phyloP scores from a whole-genome alignment of 2,888 invertebrate species.

The Cephus runcator region DNA sequence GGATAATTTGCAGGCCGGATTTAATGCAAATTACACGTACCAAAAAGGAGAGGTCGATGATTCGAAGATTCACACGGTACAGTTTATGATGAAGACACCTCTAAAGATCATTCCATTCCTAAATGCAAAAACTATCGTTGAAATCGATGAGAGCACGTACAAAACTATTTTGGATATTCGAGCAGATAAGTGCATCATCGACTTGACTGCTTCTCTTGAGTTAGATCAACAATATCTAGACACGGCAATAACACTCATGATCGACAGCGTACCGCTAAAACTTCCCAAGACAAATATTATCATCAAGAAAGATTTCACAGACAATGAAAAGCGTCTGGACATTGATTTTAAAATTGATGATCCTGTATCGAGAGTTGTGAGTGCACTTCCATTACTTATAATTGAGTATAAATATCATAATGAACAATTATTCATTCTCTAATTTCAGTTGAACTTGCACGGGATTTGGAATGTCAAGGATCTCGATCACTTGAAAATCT shows the following conservation, averaged over 20 bases:
- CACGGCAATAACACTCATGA: slow-evolving; percentile 70
- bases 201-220: slow-evolving; percentile 69
- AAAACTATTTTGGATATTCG: slow-evolving; percentile 67
- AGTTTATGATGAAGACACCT: slow-evolving; percentile 69
- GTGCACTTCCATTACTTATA: slow-evolving; percentile 6
- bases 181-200: slow-evolving; percentile 67
- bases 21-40: slow-evolving; percentile 68
- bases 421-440: neutral
- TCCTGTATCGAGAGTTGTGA: slow-evolving; percentile 38
- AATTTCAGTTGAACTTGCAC: slow-evolving; percentile 49
- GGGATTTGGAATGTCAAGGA: slow-evolving; percentile 57
- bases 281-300: slow-evolving; percentile 75
- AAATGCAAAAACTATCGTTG: slow-evolving; percentile 64
- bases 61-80: slow-evolving; percentile 64
- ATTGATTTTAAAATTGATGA: slow-evolving; percentile 73
- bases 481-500: slow-evolving; percentile 46
- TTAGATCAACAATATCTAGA: slow-evolving; percentile 67
- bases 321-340: slow-evolving; percentile 73
- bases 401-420: neutral
- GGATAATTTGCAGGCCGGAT: slow-evolving; percentile 62
- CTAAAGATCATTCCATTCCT: slow-evolving; percentile 67
- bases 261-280: slow-evolving; percentile 73
- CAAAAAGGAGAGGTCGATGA: slow-evolving; percentile 59
- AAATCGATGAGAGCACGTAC: slow-evolving; percentile 68
- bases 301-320: slow-evolving; percentile 77